Percentiles rank a stretch among this genome's conserved stretches.
phyloP scores from a whole-genome alignment of 2,888 invertebrate species.

The Cephus spinipes region DNA sequence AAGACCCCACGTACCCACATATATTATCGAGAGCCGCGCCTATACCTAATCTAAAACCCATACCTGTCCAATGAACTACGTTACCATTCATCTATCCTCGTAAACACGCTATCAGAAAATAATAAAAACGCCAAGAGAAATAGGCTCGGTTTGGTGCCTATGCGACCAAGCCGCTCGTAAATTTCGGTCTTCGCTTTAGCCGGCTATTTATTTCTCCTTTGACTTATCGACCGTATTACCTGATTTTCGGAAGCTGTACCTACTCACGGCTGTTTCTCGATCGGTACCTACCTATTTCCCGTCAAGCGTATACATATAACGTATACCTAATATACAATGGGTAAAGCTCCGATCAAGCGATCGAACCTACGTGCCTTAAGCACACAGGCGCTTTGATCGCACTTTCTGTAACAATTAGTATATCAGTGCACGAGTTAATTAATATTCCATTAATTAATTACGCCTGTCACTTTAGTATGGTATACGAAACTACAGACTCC shows the following conservation, averaged over 20 bases:
- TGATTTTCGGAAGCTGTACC: conserved; percentile 13
- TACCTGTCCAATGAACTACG: conserved; percentile 59
- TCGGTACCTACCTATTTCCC: not conserved
- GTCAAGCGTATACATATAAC: not conserved
- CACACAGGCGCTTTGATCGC: conserved; percentile 30
- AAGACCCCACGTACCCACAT: not conserved
- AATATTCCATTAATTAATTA: conserved; percentile 31
- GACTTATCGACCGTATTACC: conserved; percentile 18
- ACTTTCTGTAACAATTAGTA: conserved; percentile 21
- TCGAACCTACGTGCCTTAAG: not conserved
- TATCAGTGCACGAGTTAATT: conserved; percentile 32
- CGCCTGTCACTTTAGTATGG: not conserved
- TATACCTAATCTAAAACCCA: conserved; percentile 56
- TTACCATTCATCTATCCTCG: conserved; percentile 51
- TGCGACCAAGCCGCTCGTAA: conserved; percentile 44
- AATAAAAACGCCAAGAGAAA: conserved; percentile 54
- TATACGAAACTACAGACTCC: not conserved
- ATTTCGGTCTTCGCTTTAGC: conserved; percentile 43
- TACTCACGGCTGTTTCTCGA: not conserved
- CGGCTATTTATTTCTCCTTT: conserved; percentile 44
- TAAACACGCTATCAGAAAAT: conserved; percentile 53
- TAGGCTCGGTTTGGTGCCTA: conserved; percentile 34
- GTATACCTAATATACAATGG: not conserved
- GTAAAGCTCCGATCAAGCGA: not conserved
- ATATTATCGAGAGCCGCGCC: not conserved